Evolutionary conservation across 2,888 invertebrate genomes (phyloP), one percentile per base, ranked within the genome.

Genomic region (Julus scandinavius): DNA sequence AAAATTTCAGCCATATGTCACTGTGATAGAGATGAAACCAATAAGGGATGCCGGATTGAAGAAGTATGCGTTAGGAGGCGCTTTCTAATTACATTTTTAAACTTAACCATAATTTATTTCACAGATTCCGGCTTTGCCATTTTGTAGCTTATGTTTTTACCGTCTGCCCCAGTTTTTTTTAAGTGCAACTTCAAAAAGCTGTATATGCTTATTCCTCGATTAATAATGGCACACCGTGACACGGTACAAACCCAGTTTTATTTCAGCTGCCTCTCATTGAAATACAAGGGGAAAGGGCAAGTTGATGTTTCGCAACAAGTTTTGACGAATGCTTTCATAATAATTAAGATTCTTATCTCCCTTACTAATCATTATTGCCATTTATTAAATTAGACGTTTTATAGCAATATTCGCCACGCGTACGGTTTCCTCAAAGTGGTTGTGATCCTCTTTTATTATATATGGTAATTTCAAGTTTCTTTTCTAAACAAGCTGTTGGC

Each of bases 1-100:
- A 63, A 63, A 63, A 63, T 63, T 63, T 63, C 63, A 63, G 63
- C 63, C 63, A 63, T 63, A 63, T 63, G 63, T 63, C 63, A 63
- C 63, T 63, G 63, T 63, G 63, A 63, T 63, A 63, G 63, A 63
- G 63, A 63, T n/a, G 63, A 63, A 63, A 20, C 63, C 63, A 63
- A 63, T 63, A 63, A 63, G 63, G 63, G 20, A 63, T 63, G 63
- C 20, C 63, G 63, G 63, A 63, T 63, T 63, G 63, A 63, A 63
- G 63, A 63, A n/a, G 63, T 63, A 63, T 63, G 63, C 63, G 63
- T 63, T 63, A 63, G 63, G 63, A 63, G 63, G 63, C 63, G 20
- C 63, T 20, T 63, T 63, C 63, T 63, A 63, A 63, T 63, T 63
- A 63, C n/a, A 63, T 63, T 63, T 63, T 63, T 63, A 63, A 63